These are phyloP conservation scores for Nebria brevicollis DNA, from an alignment of 2,888 invertebrate genomes.

Conservation along the genomic window DNA sequence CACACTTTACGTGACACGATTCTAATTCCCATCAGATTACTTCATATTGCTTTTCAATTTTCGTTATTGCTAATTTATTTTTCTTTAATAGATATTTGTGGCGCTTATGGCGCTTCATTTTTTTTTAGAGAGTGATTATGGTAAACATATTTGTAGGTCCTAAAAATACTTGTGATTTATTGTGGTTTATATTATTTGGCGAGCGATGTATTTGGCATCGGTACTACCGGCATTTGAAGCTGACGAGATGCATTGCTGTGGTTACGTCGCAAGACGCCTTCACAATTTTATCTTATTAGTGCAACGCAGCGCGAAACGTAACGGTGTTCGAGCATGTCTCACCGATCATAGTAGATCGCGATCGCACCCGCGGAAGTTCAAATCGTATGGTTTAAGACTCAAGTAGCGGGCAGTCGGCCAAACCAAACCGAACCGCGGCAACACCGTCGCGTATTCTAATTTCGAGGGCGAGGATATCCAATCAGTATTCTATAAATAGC, in stretches of 20 bases:
- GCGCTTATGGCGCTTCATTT: background rate
- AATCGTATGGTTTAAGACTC: background rate
- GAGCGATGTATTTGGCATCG: background rate
- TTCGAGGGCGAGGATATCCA: slow-evolving; percentile 42
- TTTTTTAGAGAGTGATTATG: background rate
- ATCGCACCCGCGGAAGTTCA: slow-evolving; percentile 10
- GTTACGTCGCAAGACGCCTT: background rate
- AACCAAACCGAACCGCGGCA: background rate
- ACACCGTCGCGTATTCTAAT: slow-evolving; percentile 34
- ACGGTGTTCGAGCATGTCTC: background rate
- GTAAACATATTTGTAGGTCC: background rate
- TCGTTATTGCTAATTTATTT: background rate
- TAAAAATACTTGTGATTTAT: background rate
- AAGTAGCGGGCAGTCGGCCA: slow-evolving; percentile 16
- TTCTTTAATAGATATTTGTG: background rate
- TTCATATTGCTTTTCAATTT: background rate
- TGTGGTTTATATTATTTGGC: background rate
- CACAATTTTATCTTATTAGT: slow-evolving; percentile 3
- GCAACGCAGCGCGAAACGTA: slow-evolving; percentile 1
- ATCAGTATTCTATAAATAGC: slow-evolving; percentile 41
- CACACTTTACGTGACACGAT: slow-evolving; percentile 19
- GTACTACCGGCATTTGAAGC: background rate
- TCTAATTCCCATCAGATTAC: background rate
- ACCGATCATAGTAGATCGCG: background rate
- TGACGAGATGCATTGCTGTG: background rate